Evolutionary conservation across 1,140 invertebrate genomes (phyloP), one percentile per base, ranked within the genome.

Genomic region (Hetaerina americana): DNA sequence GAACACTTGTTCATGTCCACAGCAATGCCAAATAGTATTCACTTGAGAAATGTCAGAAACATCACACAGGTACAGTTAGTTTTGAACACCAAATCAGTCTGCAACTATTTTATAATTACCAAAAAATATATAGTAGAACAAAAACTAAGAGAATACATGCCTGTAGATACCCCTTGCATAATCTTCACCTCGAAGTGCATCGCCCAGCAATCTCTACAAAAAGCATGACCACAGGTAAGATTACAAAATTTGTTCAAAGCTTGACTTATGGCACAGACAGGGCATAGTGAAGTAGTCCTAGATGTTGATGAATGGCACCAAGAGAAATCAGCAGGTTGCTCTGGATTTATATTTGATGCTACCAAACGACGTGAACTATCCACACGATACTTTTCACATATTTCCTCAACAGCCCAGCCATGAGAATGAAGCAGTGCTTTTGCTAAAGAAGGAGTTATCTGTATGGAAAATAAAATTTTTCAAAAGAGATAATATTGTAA

Each of bases 101-200:
- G n/a, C n/a, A n/a, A n/a, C n/a, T n/a, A n/a, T n/a, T n/a, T n/a
- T n/a, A n/a, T n/a, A n/a, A n/a, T n/a, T n/a, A n/a, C n/a, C n/a
- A n/a, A n/a, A n/a, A n/a, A n/a, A n/a, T n/a, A n/a, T n/a, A n/a
- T n/a, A n/a, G n/a, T n/a, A n/a, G n/a, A n/a, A n/a, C n/a, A n/a
- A n/a, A n/a, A n/a, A n/a, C n/a, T n/a, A n/a, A n/a, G n/a, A n/a
- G n/a, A n/a, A 71, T 66, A 76, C 78, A 76, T 80, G 89, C 88
- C 85, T 77, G 87, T 89, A 22, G 88, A 89, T 72, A 87, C 85
- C 78, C 94, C 94, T 83, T 94, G 92, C 80, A 87, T 89, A 77
- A 99, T 94, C 87, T 98, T 95, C 76, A 95, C 90, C 86, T 97
- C 94, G 83, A 98, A 97, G 84, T 96, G 93, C 83, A 88, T 92